Base-by-base conservation (phyloP, 2,888 invertebrate genomes). In the Acrobasis suavella region DNA sequence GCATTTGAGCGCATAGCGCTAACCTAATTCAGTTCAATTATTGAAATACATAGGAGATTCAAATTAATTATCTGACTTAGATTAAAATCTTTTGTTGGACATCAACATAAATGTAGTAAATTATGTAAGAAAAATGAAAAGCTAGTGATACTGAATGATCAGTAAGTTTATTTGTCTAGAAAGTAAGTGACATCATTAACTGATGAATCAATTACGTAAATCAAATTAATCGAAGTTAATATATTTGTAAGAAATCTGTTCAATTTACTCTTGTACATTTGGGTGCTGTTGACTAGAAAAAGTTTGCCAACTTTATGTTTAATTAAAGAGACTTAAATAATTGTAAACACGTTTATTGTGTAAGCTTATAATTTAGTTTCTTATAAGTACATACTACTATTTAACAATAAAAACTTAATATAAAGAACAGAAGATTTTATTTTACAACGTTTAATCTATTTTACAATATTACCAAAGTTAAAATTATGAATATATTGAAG, bases 311-410 rank as follows among this genome's bases (percentile, higher is more conserved):
- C 22, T 63, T 58, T 55, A 54, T 60, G 63, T 62, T 63, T 62
- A 62, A 67, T 62, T 62, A 52, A 64, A 64, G 55, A 49, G 42
- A 58, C 59, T 60, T 62, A 55, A 62, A 55, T 62, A 62, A 62
- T 62, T 55, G 50, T 46, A 58, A 58, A 60, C 52, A 17, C 55
- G 61, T 64, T 64, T 64, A 62, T 60, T 64, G 32, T 62, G 59
- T 58, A 66, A 62, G 50, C 32, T 52, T 38, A 64, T 61, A 61
- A 62, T 66, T 60, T 66, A 62, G 56, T 60, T 60, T 62, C 64
- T 62, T 56, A 62, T 64, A 50, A 60, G 42, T 66, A 66, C 52
- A 14, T 64, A 65, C 52, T 63, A 63, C 16, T 60, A 58, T 63
- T 61, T 62, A 62, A 62, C 62, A 62, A 62, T 62, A 62, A 62